Evolutionary conservation across 2,797 vertebrate genomes (phyloP).

Genomic region (Muscicapa striata): DNA sequence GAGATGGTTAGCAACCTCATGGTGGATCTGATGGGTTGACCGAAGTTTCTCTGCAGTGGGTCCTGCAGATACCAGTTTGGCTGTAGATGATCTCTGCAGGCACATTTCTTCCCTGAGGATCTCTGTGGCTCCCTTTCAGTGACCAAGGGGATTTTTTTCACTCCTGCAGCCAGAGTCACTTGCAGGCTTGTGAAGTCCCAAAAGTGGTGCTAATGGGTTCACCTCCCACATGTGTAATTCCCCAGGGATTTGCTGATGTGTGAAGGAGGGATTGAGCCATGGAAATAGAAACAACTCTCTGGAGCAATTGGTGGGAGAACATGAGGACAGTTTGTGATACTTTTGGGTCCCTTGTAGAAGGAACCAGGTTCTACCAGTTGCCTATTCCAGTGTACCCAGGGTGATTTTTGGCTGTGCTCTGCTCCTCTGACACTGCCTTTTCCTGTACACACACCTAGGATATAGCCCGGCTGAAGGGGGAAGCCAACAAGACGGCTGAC

Average conservation of each 20-base stretch:
- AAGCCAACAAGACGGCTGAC: constrained; percentile 78
- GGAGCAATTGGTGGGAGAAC: neutral
- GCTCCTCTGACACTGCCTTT: constrained; percentile 29
- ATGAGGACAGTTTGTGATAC: neutral
- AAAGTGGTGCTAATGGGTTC: neutral
- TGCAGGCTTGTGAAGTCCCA: neutral
- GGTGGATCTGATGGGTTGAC: neutral
- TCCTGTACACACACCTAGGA: constrained; percentile 25
- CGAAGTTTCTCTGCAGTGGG: neutral
- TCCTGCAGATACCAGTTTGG: neutral
- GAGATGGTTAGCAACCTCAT: neutral
- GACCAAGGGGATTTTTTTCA: neutral
- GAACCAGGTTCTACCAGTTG: neutral
- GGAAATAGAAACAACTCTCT: neutral
- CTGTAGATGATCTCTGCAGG: neutral
- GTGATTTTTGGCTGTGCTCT: neutral
- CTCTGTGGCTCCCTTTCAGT: neutral
- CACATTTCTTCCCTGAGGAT: neutral
- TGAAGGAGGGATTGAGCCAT: neutral
- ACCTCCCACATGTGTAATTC: neutral
- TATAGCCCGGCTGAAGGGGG: constrained; percentile 68
- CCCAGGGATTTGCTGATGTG: neutral
- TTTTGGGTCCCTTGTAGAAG: neutral
- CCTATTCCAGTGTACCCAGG: neutral
- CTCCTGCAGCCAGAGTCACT: neutral